Base-by-base conservation (phyloP, 2,797 vertebrate species). In the Lepus oiostolus region DNA sequence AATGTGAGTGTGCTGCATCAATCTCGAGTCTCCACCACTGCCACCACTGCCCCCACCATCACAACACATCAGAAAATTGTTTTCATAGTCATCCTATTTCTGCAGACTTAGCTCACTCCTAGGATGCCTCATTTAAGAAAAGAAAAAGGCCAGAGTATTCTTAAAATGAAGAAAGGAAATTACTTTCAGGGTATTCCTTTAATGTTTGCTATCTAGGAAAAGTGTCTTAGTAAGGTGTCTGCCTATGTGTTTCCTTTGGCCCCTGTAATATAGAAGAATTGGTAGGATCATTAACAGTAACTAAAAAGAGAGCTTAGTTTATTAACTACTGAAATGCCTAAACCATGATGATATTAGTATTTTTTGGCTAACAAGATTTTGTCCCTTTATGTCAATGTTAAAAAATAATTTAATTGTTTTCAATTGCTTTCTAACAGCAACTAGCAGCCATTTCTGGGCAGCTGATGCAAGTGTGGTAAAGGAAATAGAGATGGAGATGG, bases 81-180 rank as follows among this genome's bases (percentile, higher is more conserved):
- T 82, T 68, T 74, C 17, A 0, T 67, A 1, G 4, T 75, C 65
- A 88, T 80, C 28, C 2, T 86, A 30, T 80, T 30, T 90, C 70
- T 54, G 4, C 60, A 96, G 89, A 24, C 54, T 32, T 0, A 87
- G 72, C 0, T 95, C 80, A 42, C 17, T 52, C 42, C 67, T 93
- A 52, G 4, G 10, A 32, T 47, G 22, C 76, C 32, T 85, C 50
- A 38, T 74, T 91, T 65, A 63, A 6, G 11, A 82, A 93, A 96
- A 47, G 0, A 30, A 80, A 95, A 91, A 38, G 0, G 0, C 22
- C 58, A 91, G 58, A 79, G 19, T 13, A 0, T 7, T 68, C 81
- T 85, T 95, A 14, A 67, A 82, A 62, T 65, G n/a, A 84, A 81
- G 65, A 60, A 76, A 92, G 62, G 68, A 90, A 93, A 63, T 75